Percentiles rank a stretch among this genome's conserved stretches.
These are phyloP conservation scores for Zoanthus solanderi DNA, from an alignment of 92 coral and sea anemone genomes.

Conservation along the genomic window DNA sequence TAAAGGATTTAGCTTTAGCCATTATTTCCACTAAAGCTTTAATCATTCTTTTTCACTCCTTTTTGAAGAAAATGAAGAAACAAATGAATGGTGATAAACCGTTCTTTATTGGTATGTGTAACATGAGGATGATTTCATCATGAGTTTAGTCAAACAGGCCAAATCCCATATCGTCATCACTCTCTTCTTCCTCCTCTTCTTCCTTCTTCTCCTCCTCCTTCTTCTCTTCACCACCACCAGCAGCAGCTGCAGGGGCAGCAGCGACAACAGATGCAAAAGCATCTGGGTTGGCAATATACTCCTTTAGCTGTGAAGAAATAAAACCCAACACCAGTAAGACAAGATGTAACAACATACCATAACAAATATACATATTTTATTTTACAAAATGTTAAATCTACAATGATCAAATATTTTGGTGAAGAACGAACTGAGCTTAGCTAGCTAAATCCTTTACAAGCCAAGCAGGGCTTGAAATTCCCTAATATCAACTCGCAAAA, in stretches of 20 bases:
- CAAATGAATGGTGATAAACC: background rate
- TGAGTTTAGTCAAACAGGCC: conserved; percentile 88
- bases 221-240: conserved; percentile 69
- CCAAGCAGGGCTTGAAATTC: too few species aligned
- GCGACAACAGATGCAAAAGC: conserved; percentile 86
- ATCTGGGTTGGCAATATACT: conserved; percentile 85
- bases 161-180: conserved; percentile 99
- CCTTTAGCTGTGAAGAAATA: conserved; percentile 80
- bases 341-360: too few species aligned
- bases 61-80: background rate
- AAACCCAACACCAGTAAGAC: background rate
- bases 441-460: too few species aligned
- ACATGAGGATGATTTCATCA: background rate
- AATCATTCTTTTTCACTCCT: background rate
- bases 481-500: too few species aligned
- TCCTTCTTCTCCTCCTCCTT: conserved; percentile 82
- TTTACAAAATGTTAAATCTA: too few species aligned
- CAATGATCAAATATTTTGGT: too few species aligned
- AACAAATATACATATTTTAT: too few species aligned
- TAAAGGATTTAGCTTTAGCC: too few species aligned
- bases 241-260: conserved; percentile 65
- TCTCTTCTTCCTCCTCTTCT: conserved; percentile 94
- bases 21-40: too few species aligned
- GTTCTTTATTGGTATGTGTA: conserved; percentile 2
- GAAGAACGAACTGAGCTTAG: too few species aligned